Percentiles rank a stretch among this genome's conserved stretches.
Evolutionary conservation across 2,888 invertebrate genomes (phyloP).

Genomic region (Coenonympha arcania): DNA sequence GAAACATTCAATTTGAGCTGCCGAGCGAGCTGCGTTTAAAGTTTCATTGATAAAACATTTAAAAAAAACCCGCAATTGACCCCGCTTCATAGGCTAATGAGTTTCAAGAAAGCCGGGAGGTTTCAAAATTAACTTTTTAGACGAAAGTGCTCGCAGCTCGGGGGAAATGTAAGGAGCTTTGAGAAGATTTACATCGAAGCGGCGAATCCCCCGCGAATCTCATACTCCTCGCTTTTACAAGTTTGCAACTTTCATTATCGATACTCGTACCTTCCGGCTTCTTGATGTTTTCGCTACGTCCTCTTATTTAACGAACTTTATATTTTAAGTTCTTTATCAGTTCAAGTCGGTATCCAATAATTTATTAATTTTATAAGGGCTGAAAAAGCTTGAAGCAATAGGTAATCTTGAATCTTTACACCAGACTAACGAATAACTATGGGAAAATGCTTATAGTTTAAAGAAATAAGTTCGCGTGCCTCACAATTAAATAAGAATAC

Average conservation of each 20-base stretch:
- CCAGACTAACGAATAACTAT: too few relatives aligned
- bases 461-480: neutral
- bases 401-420: too few relatives aligned
- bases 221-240: conserved; percentile 18
- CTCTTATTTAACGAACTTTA: neutral
- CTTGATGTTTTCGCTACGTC: neutral
- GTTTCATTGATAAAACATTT: conserved; percentile 7
- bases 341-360: too few relatives aligned
- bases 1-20: too few relatives aligned
- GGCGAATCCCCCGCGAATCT: conserved; percentile 17
- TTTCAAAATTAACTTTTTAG: conserved; percentile 21
- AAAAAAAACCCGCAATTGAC: conserved; percentile 17
- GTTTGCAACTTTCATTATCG: conserved; percentile 18
- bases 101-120: conserved; percentile 15
- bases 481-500: neutral
- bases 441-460: too few relatives aligned
- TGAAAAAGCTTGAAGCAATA: too few relatives aligned
- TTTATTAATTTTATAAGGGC: too few relatives aligned
- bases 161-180: conserved; percentile 23
- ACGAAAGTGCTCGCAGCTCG: conserved; percentile 16
- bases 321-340: neutral
- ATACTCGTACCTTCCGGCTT: conserved; percentile 8
- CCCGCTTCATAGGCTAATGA: conserved; percentile 14
- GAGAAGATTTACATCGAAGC: conserved; percentile 25
- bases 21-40: too few relatives aligned